Evolutionary conservation across 2,888 invertebrate genomes (phyloP).

Genomic region (Smittia aterrima): DNA sequence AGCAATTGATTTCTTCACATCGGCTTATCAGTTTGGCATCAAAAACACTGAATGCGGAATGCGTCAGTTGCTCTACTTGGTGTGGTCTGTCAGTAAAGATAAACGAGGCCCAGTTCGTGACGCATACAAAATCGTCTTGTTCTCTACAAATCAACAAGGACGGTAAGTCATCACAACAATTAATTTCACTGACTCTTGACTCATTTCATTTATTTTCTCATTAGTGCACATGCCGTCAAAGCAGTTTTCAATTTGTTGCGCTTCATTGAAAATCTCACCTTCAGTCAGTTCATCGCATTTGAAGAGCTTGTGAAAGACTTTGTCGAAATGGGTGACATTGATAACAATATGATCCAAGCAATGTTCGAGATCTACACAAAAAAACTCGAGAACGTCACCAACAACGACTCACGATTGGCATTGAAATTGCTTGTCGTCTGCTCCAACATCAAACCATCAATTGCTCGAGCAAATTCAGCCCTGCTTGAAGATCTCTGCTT

Average conservation of each 20-base stretch:
- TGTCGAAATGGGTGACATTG: conserved; percentile 59
- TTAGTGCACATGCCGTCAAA: conserved; percentile 56
- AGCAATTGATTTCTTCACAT: conserved; percentile 83
- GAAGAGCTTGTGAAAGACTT: conserved; percentile 64
- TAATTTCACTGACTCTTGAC: neutral
- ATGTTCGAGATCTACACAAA: conserved; percentile 83
- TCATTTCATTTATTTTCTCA: conserved; percentile 38
- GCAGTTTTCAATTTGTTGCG: conserved; percentile 62
- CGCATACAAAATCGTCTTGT: conserved; percentile 63
- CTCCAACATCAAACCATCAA: conserved; percentile 61
- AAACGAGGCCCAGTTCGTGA: conserved; percentile 70
- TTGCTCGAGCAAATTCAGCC: conserved; percentile 67
- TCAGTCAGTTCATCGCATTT: conserved; percentile 62
- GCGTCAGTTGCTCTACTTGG: conserved; percentile 71
- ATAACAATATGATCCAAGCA: conserved; percentile 62
- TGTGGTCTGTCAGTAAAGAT: conserved; percentile 77
- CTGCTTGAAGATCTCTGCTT: conserved; percentile 72
- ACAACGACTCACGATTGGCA: conserved; percentile 70
- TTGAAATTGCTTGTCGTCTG: conserved; percentile 77
- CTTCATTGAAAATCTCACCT: conserved; percentile 57
- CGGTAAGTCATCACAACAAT: conserved; percentile 44
- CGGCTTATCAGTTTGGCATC: conserved; percentile 75
- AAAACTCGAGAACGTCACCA: conserved; percentile 66
- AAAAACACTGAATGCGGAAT: conserved; percentile 70
- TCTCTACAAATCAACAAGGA: conserved; percentile 51